Conservation (phyloP, 2,113 vertebrate species). For the Cairina moschata region DNA sequence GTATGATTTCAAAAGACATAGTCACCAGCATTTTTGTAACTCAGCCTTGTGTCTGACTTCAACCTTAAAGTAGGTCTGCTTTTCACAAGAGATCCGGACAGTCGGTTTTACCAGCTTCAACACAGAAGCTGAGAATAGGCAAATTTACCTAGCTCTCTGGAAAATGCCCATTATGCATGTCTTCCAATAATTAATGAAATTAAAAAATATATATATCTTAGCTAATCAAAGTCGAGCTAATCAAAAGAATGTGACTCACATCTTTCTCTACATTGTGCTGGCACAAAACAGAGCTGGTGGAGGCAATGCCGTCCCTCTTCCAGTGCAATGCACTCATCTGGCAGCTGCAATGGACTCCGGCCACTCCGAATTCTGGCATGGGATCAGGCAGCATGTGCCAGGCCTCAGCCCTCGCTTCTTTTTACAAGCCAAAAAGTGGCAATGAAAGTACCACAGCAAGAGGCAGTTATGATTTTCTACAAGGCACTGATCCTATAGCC, state of each 20-base stretch:
- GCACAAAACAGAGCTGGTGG: background rate
- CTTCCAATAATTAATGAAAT: background rate
- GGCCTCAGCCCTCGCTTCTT: background rate
- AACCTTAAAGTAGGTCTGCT: background rate
- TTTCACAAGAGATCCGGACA: background rate
- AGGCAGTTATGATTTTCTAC: background rate
- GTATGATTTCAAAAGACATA: background rate
- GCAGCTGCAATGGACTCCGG: conserved; percentile 24
- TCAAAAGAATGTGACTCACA: conserved; percentile 6
- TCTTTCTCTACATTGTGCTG: conserved; percentile 7
- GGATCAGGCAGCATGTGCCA: conserved; percentile 1
- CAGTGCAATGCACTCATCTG: background rate
- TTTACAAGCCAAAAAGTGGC: background rate
- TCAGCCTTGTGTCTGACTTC: background rate
- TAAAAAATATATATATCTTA: background rate
- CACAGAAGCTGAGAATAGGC: background rate
- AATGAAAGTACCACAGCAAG: background rate
- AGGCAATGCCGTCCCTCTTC: background rate
- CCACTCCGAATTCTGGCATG: conserved; percentile 5
- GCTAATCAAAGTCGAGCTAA: conserved; percentile 8
- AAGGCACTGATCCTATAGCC: background rate
- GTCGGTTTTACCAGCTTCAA: background rate
- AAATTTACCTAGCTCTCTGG: background rate
- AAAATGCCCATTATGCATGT: background rate
- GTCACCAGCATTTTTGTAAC: background rate